Conservation (phyloP, 1,140 invertebrate genomes). For the Trichonephila inaurata region DNA sequence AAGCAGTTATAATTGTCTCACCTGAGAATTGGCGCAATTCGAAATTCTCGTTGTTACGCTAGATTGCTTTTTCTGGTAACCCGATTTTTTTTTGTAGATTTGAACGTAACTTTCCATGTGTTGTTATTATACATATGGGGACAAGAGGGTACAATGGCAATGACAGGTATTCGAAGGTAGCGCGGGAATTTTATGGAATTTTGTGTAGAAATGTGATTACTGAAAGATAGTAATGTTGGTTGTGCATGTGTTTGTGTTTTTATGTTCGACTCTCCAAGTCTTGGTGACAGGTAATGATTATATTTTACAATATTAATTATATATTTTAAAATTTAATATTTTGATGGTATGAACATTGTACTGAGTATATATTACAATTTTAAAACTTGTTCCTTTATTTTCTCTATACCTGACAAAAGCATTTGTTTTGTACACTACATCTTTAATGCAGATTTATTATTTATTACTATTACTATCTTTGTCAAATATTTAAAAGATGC, state of each 20-base stretch:
- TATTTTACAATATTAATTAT: not conserved
- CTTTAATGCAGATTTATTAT: no score
- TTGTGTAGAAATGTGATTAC: slow-evolving; percentile 41
- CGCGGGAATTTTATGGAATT: slow-evolving; percentile 40
- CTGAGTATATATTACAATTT: no score
- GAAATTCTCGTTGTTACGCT: slow-evolving; percentile 24
- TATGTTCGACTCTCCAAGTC: slow-evolving; percentile 15
- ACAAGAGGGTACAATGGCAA: not conserved
- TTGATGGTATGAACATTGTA: no score
- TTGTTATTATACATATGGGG: slow-evolving; percentile 50
- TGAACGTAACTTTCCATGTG: slow-evolving; percentile 54
- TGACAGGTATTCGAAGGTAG: not conserved
- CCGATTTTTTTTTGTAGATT: not conserved
- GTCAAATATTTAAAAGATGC: no score
- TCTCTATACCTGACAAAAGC: no score
- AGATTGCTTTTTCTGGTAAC: slow-evolving; percentile 54
- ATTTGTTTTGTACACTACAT: no score
- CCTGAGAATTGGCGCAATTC: slow-evolving; percentile 37
- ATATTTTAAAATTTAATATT: no score
- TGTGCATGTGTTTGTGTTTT: slow-evolving; percentile 38
- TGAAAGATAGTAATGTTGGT: slow-evolving; percentile 14
- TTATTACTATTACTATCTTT: no score
- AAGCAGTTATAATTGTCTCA: not conserved
- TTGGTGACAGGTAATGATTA: slow-evolving; percentile 14
- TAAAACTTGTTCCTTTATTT: no score